These are phyloP conservation scores for Drosophila kohkoa DNA, from an alignment of 1,140 invertebrate genomes.

Conservation along the genomic window DNA sequence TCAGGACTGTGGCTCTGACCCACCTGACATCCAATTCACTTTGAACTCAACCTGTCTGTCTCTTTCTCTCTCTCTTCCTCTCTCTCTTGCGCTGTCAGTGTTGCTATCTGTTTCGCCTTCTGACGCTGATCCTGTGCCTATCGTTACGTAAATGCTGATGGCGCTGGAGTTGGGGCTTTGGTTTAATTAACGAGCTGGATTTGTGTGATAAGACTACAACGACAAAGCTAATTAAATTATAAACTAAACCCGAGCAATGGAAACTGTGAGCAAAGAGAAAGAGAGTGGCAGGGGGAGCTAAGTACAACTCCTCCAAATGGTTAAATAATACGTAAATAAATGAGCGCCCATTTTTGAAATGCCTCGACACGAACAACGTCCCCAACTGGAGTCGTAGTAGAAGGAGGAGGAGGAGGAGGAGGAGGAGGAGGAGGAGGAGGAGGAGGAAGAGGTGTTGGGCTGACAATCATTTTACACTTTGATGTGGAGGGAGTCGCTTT, in stretches of 20 bases:
- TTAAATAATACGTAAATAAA: conserved; percentile 77
- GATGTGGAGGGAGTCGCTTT: conserved; percentile 30
- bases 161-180: neutral
- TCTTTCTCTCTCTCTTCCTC: neutral
- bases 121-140: conserved; percentile 7
- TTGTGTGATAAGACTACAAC: conserved; percentile 48
- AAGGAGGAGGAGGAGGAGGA: neutral
- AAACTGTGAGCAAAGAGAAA: neutral
- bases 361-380: conserved; percentile 11
- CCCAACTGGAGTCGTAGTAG: neutral
- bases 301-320: conserved; percentile 12
- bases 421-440: too few relatives aligned
- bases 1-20: conserved; percentile 41
- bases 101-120: too few relatives aligned
- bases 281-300: neutral
- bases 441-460: conserved; percentile 49
- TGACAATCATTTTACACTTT: conserved; percentile 67
- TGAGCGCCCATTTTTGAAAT: conserved; percentile 50
- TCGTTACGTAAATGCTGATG: conserved; percentile 51
- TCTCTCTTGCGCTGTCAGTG: neutral
- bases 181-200: conserved; percentile 61
- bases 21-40: conserved; percentile 49
- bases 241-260: conserved; percentile 46
- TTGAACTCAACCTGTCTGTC: conserved; percentile 7
- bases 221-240: conserved; percentile 79